A percentile compares a stretch with the other conserved stretches of the same genome.
These are phyloP conservation scores for Mus pahari DNA, from an alignment of 2,113 vertebrate species.

Conservation along the genomic window DNA sequence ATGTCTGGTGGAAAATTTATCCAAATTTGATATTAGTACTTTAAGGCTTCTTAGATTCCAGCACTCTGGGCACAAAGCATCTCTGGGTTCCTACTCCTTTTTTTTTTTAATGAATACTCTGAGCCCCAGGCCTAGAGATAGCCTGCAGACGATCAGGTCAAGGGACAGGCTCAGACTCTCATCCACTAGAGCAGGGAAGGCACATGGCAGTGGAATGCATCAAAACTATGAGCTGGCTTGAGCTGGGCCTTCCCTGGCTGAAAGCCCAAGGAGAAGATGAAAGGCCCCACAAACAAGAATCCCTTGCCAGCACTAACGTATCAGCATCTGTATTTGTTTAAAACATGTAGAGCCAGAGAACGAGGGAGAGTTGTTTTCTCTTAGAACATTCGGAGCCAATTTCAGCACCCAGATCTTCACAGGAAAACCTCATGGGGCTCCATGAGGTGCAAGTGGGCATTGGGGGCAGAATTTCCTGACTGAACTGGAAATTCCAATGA, in stretches of 20 bases:
- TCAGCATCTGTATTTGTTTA: constrained; percentile 80
- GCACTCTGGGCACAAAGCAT: neutral
- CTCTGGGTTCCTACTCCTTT: neutral
- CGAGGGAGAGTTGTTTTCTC: constrained; percentile 67
- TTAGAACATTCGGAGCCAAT: constrained; percentile 72
- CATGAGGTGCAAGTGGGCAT: constrained; percentile 49
- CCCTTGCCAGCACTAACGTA: constrained; percentile 69
- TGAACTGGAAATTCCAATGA: constrained; percentile 67
- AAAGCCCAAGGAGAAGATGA: constrained; percentile 65
- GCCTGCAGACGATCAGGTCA: neutral
- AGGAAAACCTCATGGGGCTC: constrained; percentile 67
- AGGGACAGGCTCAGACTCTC: neutral
- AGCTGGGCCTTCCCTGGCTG: constrained; percentile 67
- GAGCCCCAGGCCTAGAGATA: neutral
- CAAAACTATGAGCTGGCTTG: constrained; percentile 47
- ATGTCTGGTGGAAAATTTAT: neutral
- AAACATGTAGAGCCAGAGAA: constrained; percentile 68
- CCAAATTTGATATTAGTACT: neutral
- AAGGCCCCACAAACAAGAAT: constrained; percentile 58
- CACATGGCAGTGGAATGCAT: constrained; percentile 24
- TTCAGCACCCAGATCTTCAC: constrained; percentile 77
- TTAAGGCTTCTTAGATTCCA: neutral
- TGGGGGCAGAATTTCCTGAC: constrained; percentile 68
- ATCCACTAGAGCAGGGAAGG: neutral
- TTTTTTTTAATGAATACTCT: neutral